Percentiles rank a stretch among this genome's conserved stretches.
These are phyloP conservation scores for Hydropsyche tenuis DNA, from an alignment of 1,140 invertebrate genomes.

Conservation along the genomic window DNA sequence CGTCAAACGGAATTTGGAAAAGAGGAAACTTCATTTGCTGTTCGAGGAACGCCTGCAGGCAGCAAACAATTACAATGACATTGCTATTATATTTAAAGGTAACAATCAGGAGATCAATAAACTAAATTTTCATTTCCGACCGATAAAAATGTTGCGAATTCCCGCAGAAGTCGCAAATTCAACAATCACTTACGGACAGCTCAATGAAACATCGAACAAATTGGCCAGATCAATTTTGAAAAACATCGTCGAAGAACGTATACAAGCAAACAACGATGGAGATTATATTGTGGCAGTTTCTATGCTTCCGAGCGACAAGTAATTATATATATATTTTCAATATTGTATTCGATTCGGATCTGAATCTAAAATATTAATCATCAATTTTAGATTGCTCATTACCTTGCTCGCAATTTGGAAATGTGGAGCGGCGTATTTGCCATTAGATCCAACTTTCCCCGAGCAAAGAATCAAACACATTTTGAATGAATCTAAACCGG, in stretches of 20 bases:
- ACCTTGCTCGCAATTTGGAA: constrained; percentile 79
- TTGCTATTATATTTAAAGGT: constrained; percentile 66
- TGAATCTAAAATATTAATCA: too few species aligned
- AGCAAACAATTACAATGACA: constrained; percentile 55
- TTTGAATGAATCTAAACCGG: constrained; percentile 74
- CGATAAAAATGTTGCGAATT: background rate
- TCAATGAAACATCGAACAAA: constrained; percentile 67
- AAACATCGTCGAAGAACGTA: constrained; percentile 47
- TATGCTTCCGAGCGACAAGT: constrained; percentile 74
- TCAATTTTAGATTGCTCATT: constrained; percentile 67
- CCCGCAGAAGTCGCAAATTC: constrained; percentile 58
- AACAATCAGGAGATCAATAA: constrained; percentile 34
- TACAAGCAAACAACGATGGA: constrained; percentile 65
- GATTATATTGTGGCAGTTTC: constrained; percentile 77
- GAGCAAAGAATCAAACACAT: constrained; percentile 77
- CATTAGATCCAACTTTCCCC: constrained; percentile 80
- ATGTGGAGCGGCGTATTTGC: constrained; percentile 81
- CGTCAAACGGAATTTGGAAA: constrained; percentile 54
- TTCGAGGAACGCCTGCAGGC: constrained; percentile 57
- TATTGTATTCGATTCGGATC: constrained; percentile 11
- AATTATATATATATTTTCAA: constrained; percentile 42
- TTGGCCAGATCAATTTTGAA: constrained; percentile 66
- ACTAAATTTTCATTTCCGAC: background rate
- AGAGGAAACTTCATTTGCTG: constrained; percentile 63
- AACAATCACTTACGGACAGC: constrained; percentile 64